Evolutionary conservation across 1,140 invertebrate species (phyloP).

Genomic region (Drosophila yakuba): DNA sequence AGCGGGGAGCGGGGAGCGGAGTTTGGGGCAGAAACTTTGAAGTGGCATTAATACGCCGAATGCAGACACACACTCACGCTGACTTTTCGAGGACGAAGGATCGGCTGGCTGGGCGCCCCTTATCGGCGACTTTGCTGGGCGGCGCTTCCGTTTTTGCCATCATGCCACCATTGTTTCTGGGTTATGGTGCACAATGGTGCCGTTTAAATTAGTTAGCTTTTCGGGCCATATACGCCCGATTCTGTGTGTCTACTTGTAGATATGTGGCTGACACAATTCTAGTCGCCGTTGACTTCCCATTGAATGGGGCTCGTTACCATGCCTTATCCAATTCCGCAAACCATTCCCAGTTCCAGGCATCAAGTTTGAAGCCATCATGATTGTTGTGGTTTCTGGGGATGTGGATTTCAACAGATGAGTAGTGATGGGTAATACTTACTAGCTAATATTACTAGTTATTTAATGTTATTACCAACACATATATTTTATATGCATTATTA

Average conservation of each 20-base stretch:
- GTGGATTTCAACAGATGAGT: neutral
- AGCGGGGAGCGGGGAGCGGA: conserved; percentile 36
- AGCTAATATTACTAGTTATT: no score
- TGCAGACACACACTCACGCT: conserved; percentile 38
- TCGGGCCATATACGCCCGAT: conserved; percentile 13
- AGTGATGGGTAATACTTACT: no score
- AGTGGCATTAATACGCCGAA: conserved; percentile 78
- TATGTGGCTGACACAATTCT: conserved; percentile 68
- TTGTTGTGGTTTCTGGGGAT: conserved; percentile 10
- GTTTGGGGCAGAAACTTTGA: conserved; percentile 54
- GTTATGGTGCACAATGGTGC: conserved; percentile 71
- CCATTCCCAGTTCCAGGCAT: conserved; percentile 8
- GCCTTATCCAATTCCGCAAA: conserved; percentile 1
- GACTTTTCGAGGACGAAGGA: conserved; percentile 11
- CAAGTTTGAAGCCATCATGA: conserved; percentile 11
- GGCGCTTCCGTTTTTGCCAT: conserved; percentile 52
- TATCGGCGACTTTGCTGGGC: conserved; percentile 46
- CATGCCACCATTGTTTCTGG: conserved; percentile 61
- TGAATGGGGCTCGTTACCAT: conserved; percentile 33
- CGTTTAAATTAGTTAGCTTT: conserved; percentile 81
- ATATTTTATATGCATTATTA: neutral
- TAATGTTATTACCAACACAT: no score
- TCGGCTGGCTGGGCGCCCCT: conserved; percentile 49
- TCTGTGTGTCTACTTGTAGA: conserved; percentile 24
- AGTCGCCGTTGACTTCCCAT: conserved; percentile 48